Evolutionary conservation across 2,888 invertebrate genomes (phyloP), one percentile per base, ranked within the genome.

Genomic region (Lissocephala sabroskyi): DNA sequence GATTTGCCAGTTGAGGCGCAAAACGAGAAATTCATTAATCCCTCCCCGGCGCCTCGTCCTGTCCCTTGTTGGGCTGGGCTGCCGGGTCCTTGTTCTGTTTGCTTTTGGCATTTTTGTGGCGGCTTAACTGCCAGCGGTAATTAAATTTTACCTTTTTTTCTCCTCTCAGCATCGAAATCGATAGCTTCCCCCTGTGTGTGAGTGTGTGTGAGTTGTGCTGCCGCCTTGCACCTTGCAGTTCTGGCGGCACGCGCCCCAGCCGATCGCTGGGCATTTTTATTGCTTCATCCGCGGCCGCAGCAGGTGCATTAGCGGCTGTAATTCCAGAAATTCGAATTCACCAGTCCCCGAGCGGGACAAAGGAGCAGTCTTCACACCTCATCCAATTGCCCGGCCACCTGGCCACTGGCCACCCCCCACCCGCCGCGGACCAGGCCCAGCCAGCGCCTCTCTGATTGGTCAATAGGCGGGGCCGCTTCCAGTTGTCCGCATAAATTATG

Each of bases 401-500:
- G 30, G 14, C 9, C 36, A 6, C 16, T 17, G 16, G 35, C 13
- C 16, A 32, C 35, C 42, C 28, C 42, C 28, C 45, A 33, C n/a
- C n/a, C n/a, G n/a, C n/a, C n/a, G n/a, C n/a, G n/a, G n/a, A n/a
- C n/a, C n/a, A n/a, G 26, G 45, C 37, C 52, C 43, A 36, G 43
- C 51, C 65, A 73, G 26, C 29, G 16, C 40, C 41, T 11, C 49
- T 61, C 77, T 74, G 71, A 74, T 74, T 74, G 73, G 77, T 66
- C 59, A 65, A 68, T 61, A 77, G 73, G 73, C 77, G 73, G 73
- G 77, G 73, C 65, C 62, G 37, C 45, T 41, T 52, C 66, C 33
- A 64, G 77, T 76, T 73, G 70, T 56, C 61, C 62, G 76, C 79
- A 79, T 76, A 76, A 79, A 79, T 76, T 76, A 76, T 76, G 76